Conservation (phyloP, 1,140 invertebrate genomes). For the Ceratina japonica region DNA sequence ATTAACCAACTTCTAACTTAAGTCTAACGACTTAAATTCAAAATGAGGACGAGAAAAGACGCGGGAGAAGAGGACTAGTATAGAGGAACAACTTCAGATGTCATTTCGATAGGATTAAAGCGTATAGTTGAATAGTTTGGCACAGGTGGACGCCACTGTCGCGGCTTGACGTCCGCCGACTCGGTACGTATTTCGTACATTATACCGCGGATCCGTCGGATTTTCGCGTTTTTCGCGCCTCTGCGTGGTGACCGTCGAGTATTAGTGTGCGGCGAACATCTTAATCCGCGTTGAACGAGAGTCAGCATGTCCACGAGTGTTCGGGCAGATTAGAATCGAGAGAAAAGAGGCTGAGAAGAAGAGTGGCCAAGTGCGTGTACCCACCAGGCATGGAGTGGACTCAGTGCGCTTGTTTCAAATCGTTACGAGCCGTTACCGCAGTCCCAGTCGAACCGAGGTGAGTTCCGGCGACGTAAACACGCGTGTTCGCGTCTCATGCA, state of each 20-base stretch:
- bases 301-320: slow-evolving; percentile 47
- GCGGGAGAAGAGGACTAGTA: background rate
- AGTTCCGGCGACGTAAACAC: slow-evolving; percentile 55
- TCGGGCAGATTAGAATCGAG: slow-evolving; percentile 23
- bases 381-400: slow-evolving; percentile 68
- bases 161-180: slow-evolving; percentile 55
- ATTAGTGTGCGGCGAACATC: slow-evolving; percentile 56
- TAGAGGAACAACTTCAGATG: slow-evolving; percentile 22
- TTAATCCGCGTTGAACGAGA: slow-evolving; percentile 36
- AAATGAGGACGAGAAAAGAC: background rate
- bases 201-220: slow-evolving; percentile 55
- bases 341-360: slow-evolving; percentile 40
- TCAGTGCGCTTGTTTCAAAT: slow-evolving; percentile 71
- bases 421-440: slow-evolving; percentile 69
- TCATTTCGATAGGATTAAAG: background rate
- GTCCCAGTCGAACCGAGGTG: slow-evolving; percentile 60
- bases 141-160: slow-evolving; percentile 54
- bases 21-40: background rate
- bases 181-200: slow-evolving; percentile 64
- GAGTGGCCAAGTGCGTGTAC: slow-evolving; percentile 43
- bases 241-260: slow-evolving; percentile 63
- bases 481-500: slow-evolving; percentile 31
- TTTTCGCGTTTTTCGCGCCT: slow-evolving; percentile 67
- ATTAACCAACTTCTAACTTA: background rate
- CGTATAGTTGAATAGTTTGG: slow-evolving; percentile 31